These are phyloP conservation scores for Apocheima hispidaria DNA, from an alignment of 2,888 invertebrate species.

Conservation along the genomic window DNA sequence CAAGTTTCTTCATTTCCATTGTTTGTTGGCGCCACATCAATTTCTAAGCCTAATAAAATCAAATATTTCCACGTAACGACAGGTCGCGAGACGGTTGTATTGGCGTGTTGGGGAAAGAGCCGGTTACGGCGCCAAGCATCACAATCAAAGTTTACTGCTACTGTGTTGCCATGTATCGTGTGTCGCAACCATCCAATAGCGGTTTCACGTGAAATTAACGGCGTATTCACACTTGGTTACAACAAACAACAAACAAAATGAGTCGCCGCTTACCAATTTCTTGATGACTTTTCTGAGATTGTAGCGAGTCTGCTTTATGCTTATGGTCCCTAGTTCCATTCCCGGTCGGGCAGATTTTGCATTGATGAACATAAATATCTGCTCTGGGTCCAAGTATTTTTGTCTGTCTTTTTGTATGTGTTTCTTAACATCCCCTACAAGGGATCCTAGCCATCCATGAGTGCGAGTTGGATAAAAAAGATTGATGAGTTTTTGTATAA, in stretches of 20 bases:
- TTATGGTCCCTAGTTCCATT: no score
- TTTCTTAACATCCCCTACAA: no score
- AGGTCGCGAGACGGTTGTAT: constrained; percentile 19
- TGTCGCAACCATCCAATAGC: constrained; percentile 56
- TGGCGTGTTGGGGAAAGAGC: constrained; percentile 22
- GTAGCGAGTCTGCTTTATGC: no score
- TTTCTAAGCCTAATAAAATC: constrained; percentile 38
- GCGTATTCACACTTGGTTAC: constrained; percentile 27
- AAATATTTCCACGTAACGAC: constrained; percentile 33
- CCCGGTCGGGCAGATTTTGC: no score
- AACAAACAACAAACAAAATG: constrained; percentile 8
- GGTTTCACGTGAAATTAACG: constrained; percentile 29
- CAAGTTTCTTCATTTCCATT: constrained; percentile 29
- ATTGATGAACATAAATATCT: no score
- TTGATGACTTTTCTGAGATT: neutral
- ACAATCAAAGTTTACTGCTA: constrained; percentile 46
- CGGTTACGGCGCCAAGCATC: constrained; percentile 35
- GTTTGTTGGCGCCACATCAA: constrained; percentile 41
- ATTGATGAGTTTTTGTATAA: no score
- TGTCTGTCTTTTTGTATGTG: no score
- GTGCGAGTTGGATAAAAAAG: no score
- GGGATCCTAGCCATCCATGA: no score
- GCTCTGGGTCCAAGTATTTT: no score
- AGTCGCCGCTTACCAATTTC: constrained; percentile 1
- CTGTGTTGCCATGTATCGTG: constrained; percentile 52